A percentile compares a stretch with the other conserved stretches of the same genome.
phyloP scores from a whole-genome alignment of 2,113 vertebrate genomes.

The Prunella himalayana region DNA sequence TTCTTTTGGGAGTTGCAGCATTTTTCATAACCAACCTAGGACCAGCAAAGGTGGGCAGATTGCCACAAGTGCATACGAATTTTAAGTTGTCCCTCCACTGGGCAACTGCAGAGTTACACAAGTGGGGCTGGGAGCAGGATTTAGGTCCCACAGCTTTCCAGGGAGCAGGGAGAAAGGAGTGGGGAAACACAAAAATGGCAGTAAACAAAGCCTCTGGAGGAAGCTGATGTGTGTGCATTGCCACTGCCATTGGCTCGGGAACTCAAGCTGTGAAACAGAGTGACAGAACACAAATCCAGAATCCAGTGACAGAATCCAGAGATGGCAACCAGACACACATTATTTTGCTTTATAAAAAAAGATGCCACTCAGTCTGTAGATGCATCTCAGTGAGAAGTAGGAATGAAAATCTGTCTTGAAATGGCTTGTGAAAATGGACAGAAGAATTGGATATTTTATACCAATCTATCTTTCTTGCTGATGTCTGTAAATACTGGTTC shows the following conservation, averaged over 20 bases:
- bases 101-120: not conserved
- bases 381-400: not conserved
- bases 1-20: not conserved
- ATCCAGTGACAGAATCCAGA: not conserved
- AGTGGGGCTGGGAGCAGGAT: not conserved
- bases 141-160: not conserved
- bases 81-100: not conserved
- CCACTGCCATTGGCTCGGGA: not conserved
- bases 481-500: not conserved
- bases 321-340: not conserved
- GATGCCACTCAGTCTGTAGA: not conserved
- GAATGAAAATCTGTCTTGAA: not conserved
- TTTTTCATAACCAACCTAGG: not conserved
- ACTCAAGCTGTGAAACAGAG: not conserved
- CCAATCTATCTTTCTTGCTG: not conserved
- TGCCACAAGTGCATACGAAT: accelerated
- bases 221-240: not conserved
- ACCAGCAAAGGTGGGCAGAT: not conserved
- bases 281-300: not conserved
- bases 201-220: not conserved
- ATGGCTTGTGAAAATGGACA: not conserved
- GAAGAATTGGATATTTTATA: not conserved
- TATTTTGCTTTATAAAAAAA: not conserved
- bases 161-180: not conserved
- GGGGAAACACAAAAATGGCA: not conserved